phyloP scores from a whole-genome alignment of 2,113 vertebrate species.

The Corythornis vintsioides region DNA sequence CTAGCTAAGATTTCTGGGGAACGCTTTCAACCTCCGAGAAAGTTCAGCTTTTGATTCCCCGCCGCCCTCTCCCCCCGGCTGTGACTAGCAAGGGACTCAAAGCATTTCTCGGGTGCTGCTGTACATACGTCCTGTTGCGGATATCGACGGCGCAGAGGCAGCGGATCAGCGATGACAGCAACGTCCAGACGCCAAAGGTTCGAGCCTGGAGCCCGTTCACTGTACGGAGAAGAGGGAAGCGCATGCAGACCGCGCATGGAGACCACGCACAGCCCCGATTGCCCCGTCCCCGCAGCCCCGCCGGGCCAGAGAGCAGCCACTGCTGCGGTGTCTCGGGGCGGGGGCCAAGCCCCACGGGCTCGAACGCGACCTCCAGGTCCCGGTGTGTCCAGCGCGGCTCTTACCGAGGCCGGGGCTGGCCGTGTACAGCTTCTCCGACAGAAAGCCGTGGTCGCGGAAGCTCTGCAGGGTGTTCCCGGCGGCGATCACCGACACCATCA shows the following conservation, averaged over 20 bases:
- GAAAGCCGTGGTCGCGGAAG: conserved; percentile 92
- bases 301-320: not conserved
- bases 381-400: not conserved
- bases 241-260: not conserved
- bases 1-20: no score
- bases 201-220: conserved; percentile 97
- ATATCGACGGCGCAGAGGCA: conserved; percentile 94
- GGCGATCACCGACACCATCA: conserved; percentile 93
- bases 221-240: conserved; percentile 48
- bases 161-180: conserved; percentile 93
- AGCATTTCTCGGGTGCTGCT: not conserved
- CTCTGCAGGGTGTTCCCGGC: conserved; percentile 92
- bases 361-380: not conserved
- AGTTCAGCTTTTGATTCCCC: not conserved
- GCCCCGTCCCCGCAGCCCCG: not conserved
- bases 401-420: conserved; percentile 89
- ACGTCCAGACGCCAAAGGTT: conserved; percentile 94
- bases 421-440: conserved; percentile 95
- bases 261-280: not conserved
- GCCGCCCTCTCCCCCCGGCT: not conserved
- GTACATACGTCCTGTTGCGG: conserved; percentile 90
- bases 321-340: not conserved
- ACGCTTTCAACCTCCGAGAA: rapidly evolving
- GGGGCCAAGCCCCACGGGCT: not conserved
- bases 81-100: not conserved